Evolutionary conservation across 2,113 vertebrate genomes (phyloP).

Genomic region (Ivindomyrus marchei): DNA sequence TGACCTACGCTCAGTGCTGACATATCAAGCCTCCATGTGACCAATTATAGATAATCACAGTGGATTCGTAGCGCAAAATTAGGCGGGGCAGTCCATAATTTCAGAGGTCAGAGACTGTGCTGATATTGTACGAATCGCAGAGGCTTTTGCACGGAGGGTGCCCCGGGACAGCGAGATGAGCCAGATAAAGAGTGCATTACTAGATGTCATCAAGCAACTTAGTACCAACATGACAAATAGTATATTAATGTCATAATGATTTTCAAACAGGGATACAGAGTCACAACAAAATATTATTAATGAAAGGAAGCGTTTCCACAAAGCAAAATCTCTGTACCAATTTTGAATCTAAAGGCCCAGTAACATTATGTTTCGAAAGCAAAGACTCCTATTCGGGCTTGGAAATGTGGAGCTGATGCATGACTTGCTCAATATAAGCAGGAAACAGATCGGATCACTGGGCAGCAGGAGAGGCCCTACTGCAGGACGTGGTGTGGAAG

Average conservation of each 20-base stretch:
- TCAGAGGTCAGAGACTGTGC: background rate
- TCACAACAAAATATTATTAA: background rate
- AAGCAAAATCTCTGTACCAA: background rate
- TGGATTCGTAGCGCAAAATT: background rate
- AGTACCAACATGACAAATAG: background rate
- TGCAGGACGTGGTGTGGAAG: background rate
- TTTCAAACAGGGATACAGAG: background rate
- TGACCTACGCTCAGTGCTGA: background rate
- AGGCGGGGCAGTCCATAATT: background rate
- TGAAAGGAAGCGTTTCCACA: background rate
- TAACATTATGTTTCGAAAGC: background rate
- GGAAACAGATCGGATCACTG: background rate
- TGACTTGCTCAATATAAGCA: background rate
- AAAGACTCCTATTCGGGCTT: background rate
- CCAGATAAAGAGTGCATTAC: background rate
- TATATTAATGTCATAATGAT: background rate
- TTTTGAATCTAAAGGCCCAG: background rate
- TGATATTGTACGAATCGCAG: background rate
- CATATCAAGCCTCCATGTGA: background rate
- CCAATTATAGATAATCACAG: background rate
- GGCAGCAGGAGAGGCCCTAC: background rate
- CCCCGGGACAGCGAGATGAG: background rate
- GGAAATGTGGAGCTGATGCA: background rate
- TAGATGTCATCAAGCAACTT: background rate
- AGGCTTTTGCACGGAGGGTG: background rate